A percentile compares a stretch with the other conserved stretches of the same genome.
Evolutionary conservation across 2,113 vertebrate genomes (phyloP).

Genomic region (Ciconia boyciana): DNA sequence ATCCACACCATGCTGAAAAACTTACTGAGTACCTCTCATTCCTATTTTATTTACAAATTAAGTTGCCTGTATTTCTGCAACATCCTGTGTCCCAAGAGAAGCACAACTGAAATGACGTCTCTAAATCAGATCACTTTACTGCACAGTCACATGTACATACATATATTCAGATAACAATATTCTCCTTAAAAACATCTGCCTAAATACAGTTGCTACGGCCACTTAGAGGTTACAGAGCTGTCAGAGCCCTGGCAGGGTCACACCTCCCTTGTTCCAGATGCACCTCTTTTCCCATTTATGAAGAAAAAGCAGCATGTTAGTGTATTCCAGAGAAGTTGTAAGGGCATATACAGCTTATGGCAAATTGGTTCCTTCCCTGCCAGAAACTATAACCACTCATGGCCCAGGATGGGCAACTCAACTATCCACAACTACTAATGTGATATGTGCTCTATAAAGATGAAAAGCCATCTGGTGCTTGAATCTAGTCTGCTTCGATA

Average conservation of each 20-base stretch:
- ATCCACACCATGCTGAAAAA: background rate
- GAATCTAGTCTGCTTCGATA: background rate
- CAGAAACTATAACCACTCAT: background rate
- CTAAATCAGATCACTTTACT: background rate
- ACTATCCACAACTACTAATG: background rate
- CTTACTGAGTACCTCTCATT: background rate
- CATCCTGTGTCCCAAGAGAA: background rate
- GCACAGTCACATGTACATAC: background rate
- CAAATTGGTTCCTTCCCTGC: background rate
- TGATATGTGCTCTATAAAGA: background rate
- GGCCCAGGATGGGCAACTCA: background rate
- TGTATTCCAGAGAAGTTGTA: background rate
- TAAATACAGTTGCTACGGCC: background rate
- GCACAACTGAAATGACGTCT: background rate
- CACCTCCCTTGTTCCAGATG: background rate
- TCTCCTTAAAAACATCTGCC: background rate
- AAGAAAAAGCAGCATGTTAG: background rate
- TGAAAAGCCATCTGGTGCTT: background rate
- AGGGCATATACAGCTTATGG: background rate
- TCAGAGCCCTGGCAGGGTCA: background rate
- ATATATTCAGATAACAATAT: background rate
- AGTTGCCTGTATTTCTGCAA: background rate
- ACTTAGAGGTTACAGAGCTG: background rate
- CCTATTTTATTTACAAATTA: background rate
- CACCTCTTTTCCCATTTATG: background rate